These are phyloP conservation scores for Sebastes vulpes DNA, from an alignment of 2,797 vertebrate genomes.

Conservation along the genomic window DNA sequence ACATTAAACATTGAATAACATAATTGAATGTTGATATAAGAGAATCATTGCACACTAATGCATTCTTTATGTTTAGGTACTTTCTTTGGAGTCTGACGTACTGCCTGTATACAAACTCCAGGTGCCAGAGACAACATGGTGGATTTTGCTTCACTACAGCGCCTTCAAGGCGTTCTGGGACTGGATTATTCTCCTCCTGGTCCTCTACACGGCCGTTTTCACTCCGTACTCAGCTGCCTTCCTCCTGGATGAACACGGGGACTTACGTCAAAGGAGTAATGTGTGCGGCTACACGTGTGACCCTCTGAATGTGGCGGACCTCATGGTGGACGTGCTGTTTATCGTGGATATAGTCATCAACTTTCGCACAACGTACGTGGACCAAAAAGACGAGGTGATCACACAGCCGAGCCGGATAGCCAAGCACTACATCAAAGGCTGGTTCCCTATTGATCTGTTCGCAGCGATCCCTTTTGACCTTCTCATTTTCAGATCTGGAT, in stretches of 20 bases:
- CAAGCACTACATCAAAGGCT: slow-evolving; percentile 96
- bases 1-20: background rate
- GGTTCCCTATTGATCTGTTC: slow-evolving; percentile 98
- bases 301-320: slow-evolving; percentile 92
- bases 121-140: slow-evolving; percentile 90
- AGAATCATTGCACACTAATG: slow-evolving; percentile 5
- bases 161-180: slow-evolving; percentile 98
- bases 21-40: background rate
- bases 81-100: slow-evolving; percentile 94
- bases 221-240: slow-evolving; percentile 96
- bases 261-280: slow-evolving; percentile 79
- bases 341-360: slow-evolving; percentile 97
- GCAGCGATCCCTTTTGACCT: slow-evolving; percentile 97
- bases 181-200: slow-evolving; percentile 96
- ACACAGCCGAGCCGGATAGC: slow-evolving; percentile 93
- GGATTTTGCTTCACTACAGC: slow-evolving; percentile 97
- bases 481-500: slow-evolving; percentile 94
- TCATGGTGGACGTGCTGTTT: slow-evolving; percentile 96
- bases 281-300: slow-evolving; percentile 92
- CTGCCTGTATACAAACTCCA: slow-evolving; percentile 95
- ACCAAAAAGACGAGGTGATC: slow-evolving; percentile 94
- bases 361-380: slow-evolving; percentile 96
- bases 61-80: slow-evolving; percentile 84
- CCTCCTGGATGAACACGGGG: slow-evolving; percentile 91
- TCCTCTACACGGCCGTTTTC: slow-evolving; percentile 97